Evolutionary conservation across 2,888 invertebrate species (phyloP).

Genomic region (Caenorhabditis wallacei): DNA sequence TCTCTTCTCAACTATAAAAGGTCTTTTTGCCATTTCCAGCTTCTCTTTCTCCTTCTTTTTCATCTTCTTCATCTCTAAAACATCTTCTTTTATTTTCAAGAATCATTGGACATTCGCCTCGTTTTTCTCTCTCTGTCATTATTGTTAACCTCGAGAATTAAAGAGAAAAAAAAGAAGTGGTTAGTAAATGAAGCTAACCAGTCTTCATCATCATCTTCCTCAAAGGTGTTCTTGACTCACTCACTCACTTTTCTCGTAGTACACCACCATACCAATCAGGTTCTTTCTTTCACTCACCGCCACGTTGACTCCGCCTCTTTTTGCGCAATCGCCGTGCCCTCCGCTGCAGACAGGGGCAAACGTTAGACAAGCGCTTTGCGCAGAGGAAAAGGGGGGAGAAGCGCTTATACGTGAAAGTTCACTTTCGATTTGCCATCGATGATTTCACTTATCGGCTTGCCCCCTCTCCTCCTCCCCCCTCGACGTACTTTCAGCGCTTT

Average conservation of each 20-base stretch:
- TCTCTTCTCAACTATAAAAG: slow-evolving; percentile 18
- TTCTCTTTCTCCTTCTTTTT: neutral
- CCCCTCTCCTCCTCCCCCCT: slow-evolving; percentile 13
- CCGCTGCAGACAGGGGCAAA: slow-evolving; percentile 55
- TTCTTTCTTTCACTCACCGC: slow-evolving; percentile 59
- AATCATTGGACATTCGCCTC: slow-evolving; percentile 23
- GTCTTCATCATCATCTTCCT: slow-evolving; percentile 31
- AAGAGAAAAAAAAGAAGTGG: slow-evolving; percentile 8
- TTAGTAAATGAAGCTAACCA: slow-evolving; percentile 46
- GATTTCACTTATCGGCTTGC: slow-evolving; percentile 59
- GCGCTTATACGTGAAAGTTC: slow-evolving; percentile 51
- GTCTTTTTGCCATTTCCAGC: slow-evolving; percentile 16
- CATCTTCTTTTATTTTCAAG: slow-evolving; percentile 21
- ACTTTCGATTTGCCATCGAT: slow-evolving; percentile 57
- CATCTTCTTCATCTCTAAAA: neutral
- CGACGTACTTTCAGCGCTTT: slow-evolving; percentile 22
- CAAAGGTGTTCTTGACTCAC: slow-evolving; percentile 54
- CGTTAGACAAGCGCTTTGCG: slow-evolving; percentile 50
- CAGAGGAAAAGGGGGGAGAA: slow-evolving; percentile 18
- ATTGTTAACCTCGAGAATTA: slow-evolving; percentile 50
- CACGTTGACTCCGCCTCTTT: slow-evolving; percentile 42
- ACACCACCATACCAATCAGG: slow-evolving; percentile 51
- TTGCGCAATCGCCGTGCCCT: slow-evolving; percentile 46
- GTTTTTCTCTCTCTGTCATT: slow-evolving; percentile 9
- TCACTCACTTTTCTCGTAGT: slow-evolving; percentile 53